Conservation (phyloP, 2,797 vertebrate genomes). For the Pitangus sulphuratus region DNA sequence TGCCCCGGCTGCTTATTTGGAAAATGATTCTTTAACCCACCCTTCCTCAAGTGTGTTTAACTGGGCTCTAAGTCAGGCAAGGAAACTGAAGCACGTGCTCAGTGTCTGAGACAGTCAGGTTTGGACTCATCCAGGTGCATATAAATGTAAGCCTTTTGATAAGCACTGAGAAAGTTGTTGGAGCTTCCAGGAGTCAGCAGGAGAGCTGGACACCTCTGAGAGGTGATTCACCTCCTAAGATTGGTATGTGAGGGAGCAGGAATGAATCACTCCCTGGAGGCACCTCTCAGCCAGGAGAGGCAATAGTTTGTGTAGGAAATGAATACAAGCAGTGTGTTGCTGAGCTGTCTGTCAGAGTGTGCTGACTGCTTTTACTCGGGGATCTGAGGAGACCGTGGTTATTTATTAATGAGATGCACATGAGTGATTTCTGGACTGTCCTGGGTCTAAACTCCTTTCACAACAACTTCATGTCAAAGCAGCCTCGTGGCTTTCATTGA, state of each 20-base stretch:
- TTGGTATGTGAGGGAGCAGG: neutral
- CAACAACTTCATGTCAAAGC: neutral
- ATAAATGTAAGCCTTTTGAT: neutral
- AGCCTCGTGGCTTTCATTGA: neutral
- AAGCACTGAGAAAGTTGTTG: neutral
- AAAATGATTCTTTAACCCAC: neutral
- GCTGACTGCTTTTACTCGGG: neutral
- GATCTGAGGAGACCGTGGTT: neutral
- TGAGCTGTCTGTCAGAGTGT: neutral
- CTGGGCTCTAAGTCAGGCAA: neutral
- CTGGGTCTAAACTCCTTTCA: neutral
- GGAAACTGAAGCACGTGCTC: neutral
- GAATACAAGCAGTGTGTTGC: neutral
- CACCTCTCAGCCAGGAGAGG: neutral
- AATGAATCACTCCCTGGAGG: constrained; percentile 30
- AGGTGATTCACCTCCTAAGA: constrained; percentile 19
- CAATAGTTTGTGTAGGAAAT: neutral
- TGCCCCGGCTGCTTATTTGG: neutral
- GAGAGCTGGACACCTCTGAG: neutral
- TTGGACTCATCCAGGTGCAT: neutral
- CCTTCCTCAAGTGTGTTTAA: neutral
- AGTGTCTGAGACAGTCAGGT: neutral
- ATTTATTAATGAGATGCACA: neutral
- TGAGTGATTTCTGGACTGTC: neutral
- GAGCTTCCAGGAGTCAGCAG: neutral